These are phyloP conservation scores for Ommatoiulus sabulosus DNA, from an alignment of 2,888 invertebrate species.

Conservation along the genomic window DNA sequence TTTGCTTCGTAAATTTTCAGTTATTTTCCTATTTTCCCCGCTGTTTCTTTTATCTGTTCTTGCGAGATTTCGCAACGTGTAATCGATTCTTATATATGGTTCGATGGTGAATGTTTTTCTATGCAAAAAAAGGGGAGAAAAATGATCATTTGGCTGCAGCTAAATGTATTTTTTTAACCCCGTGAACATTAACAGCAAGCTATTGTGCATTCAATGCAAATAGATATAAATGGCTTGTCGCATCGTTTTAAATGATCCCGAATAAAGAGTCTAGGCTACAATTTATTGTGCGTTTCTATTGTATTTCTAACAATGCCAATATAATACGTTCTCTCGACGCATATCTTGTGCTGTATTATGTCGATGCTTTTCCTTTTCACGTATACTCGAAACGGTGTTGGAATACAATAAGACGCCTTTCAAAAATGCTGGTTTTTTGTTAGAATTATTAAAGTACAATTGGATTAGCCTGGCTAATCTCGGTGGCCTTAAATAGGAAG, in stretches of 20 bases:
- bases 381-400: background rate
- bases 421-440: background rate
- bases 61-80: background rate
- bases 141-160: conserved; percentile 37
- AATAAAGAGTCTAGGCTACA: conserved; percentile 17
- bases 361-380: background rate
- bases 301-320: conserved; percentile 24
- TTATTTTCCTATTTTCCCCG: conserved; percentile 10
- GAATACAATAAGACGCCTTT: background rate
- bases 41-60: background rate
- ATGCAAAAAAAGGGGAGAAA: background rate
- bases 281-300: conserved; percentile 38
- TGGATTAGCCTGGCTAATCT: background rate
- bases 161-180: conserved; percentile 26
- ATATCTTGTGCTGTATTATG: background rate
- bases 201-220: conserved; percentile 39
- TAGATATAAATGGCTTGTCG: conserved; percentile 42
- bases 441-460: background rate
- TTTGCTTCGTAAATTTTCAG: conserved; percentile 45
- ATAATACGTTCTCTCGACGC: background rate
- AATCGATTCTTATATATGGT: background rate
- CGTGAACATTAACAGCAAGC: conserved; percentile 15
- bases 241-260: conserved; percentile 35
- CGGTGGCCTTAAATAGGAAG: background rate
- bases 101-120: background rate